phyloP scores from a whole-genome alignment of 2,888 invertebrate species.

The Tetrapedia diversipes region DNA sequence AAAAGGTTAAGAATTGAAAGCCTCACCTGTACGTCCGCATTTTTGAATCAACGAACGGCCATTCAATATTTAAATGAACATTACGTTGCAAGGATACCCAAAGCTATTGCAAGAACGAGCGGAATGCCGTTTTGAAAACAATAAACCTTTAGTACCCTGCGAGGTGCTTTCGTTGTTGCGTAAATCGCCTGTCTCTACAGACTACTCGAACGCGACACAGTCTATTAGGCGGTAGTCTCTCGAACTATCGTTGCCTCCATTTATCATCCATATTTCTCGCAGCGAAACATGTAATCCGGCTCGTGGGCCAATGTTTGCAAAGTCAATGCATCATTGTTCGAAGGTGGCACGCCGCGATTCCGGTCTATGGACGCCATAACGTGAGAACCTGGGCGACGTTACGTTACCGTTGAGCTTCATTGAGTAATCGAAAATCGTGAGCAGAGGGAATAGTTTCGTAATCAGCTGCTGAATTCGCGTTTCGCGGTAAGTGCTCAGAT shows the following conservation, averaged over 20 bases:
- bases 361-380: background rate
- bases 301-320: slow-evolving; percentile 23
- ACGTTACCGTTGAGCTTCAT: slow-evolving; percentile 22
- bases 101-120: slow-evolving; percentile 29
- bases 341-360: background rate
- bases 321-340: slow-evolving; percentile 19
- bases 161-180: slow-evolving; percentile 41
- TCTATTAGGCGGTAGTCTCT: slow-evolving; percentile 23
- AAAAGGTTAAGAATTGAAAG: background rate
- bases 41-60: background rate
- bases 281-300: slow-evolving; percentile 20
- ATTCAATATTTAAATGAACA: background rate
- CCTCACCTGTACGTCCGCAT: background rate
- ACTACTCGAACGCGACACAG: slow-evolving; percentile 15
- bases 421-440: slow-evolving; percentile 22
- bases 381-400: slow-evolving; percentile 21
- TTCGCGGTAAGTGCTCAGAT: background rate
- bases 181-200: slow-evolving; percentile 28
- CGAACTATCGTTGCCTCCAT: slow-evolving; percentile 16
- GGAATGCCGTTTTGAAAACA: slow-evolving; percentile 49
- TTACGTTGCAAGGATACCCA: slow-evolving; percentile 12
- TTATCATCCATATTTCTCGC: slow-evolving; percentile 5
- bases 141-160: slow-evolving; percentile 36
- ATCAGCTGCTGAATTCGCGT: slow-evolving; percentile 7
- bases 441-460: background rate